Base-by-base conservation (phyloP, 2,888 invertebrate genomes). In the Deladenus siricidicola region DNA sequence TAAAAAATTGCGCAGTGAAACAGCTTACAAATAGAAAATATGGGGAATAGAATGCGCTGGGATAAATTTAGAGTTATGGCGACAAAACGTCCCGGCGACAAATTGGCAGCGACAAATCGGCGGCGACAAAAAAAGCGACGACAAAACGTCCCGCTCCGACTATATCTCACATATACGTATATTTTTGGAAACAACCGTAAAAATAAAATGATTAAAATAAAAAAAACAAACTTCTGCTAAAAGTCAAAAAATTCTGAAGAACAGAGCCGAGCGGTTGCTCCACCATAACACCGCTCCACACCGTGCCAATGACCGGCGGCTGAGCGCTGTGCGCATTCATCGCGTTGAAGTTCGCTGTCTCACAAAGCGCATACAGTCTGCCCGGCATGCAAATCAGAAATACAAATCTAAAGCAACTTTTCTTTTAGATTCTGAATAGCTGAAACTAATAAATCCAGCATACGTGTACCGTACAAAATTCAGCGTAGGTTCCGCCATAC, bases 351-450 rank as follows among this genome's bases (percentile, higher is more conserved):
- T 68, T 69, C 28, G 71, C 48, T 24, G 63, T 39, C 14, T 65
- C 65, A 26, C 53, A 54, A 19, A 70, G 47, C 39, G 51, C 60
- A 54, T 65, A 65, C 19, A 75, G 58, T 14, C 66, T 56, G 3
- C 64, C 62, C 34, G 71, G 69, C 42, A 69, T 64, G 43, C 71
- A 70, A 19, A 75, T 58, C 24, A 74, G 60, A 2, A 68, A 51
- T 23, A 75, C 53, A 74, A 66, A 71, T 29, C 67, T 68, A 21
- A 39, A 69, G 54, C 17, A 26, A n/a, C n/a, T n/a, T n/a, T n/a
- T n/a, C n/a, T n/a, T n/a, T n/a, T n/a, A n/a, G n/a, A n/a, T n/a
- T n/a, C n/a, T n/a, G n/a, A n/a, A n/a, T n/a, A n/a, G n/a, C n/a
- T n/a, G n/a, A n/a, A n/a, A n/a, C n/a, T n/a, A n/a, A n/a, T n/a